Base-by-base conservation (phyloP, 2,113 vertebrate species). In the Theristicus caerulescens region DNA sequence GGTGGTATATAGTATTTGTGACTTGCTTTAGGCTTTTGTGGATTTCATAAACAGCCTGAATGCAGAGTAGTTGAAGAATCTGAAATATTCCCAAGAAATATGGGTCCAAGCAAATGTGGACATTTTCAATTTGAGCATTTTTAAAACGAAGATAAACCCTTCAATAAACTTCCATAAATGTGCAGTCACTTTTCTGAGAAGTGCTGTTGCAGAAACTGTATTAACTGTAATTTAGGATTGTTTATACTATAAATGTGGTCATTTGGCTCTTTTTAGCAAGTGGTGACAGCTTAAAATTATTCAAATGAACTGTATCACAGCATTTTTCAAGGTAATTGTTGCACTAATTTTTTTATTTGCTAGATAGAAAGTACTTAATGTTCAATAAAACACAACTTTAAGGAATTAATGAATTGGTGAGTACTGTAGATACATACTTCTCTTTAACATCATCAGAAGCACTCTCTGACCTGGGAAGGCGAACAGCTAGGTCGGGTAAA, bases 201-300 rank as follows among this genome's bases (percentile, higher is more conserved):
- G 19, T 66, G 49, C 70, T 70, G 34, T 86, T 91, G 58, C 74
- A 90, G 66, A 94, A 87, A 80, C 52, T 70, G 2, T 40, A 77
- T 46, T 80, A 89, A 51, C 73, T 76, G 25, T 90, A 78, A 90
- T 94, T 87, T 88, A 91, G 82, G 66, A 57, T 67, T 91, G 44
- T 82, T 72, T 76, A 26, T 77, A 44, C n/a, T 80, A 51, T 71
- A 95, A 95, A 93, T 2, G 21, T 73, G 49, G 70, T 90, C 64
- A 94, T 96, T 96, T 96, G 91, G 89, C 94, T 93, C 66, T 93
- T 94, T 82, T 88, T 66, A 90, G 74, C 51, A 86, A 36, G 47
- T n/a, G 40, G 10, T 64, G 42, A 86, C 82, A 77, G 78, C 46
- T 92, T 88, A 95, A 57, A 86, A 82, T 94, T 93, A 92, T 80